These are phyloP conservation scores for Panthera leo DNA, from an alignment of 2,113 vertebrate species.

Conservation along the genomic window DNA sequence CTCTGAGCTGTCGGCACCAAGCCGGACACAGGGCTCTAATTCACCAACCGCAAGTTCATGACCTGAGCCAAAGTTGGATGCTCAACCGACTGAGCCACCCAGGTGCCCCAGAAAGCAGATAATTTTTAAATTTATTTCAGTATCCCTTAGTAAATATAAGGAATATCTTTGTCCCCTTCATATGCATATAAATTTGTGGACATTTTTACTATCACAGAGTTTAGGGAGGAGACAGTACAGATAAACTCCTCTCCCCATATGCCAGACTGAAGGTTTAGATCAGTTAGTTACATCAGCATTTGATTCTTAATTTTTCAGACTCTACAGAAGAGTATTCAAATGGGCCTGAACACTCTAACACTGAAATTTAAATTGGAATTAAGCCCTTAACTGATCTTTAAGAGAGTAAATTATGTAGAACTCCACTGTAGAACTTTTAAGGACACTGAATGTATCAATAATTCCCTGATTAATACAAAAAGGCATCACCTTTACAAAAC, in stretches of 20 bases:
- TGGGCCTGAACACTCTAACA: neutral
- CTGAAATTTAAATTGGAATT: neutral
- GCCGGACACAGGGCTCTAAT: no score
- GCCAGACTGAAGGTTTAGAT: neutral
- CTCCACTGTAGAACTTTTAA: neutral
- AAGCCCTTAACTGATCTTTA: neutral
- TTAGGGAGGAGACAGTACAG: neutral
- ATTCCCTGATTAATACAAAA: neutral
- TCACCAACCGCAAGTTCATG: no score
- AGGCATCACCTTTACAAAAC: neutral
- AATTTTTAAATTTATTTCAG: neutral
- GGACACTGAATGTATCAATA: neutral
- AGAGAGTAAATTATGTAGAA: neutral
- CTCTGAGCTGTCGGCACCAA: no score
- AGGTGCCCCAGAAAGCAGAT: neutral
- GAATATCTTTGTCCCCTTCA: neutral
- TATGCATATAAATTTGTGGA: neutral
- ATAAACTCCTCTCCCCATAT: neutral
- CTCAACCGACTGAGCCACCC: no score
- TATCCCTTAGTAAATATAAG: neutral
- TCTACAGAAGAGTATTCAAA: neutral
- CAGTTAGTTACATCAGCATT: neutral
- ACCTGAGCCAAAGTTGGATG: no score
- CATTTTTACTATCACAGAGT: neutral
- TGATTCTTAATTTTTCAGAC: neutral